These are phyloP conservation scores for Notocelia uddmanniana DNA, from an alignment of 2,888 invertebrate species.

Conservation along the genomic window DNA sequence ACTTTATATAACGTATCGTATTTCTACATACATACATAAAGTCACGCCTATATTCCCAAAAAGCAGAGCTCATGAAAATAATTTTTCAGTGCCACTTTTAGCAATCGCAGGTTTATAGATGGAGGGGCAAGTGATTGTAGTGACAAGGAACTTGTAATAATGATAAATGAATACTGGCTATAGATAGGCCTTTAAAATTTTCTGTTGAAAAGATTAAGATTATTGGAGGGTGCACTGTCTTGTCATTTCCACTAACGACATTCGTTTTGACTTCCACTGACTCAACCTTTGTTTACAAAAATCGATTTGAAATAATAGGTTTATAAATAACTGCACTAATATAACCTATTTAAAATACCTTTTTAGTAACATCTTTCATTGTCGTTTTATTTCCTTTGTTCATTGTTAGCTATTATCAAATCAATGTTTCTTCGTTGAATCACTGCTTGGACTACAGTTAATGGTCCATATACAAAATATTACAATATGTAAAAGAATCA, in stretches of 20 bases:
- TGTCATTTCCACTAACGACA: too few relatives aligned
- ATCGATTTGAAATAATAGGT: neutral
- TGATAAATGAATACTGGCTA: too few relatives aligned
- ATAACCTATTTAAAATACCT: neutral
- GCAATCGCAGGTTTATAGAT: too few relatives aligned
- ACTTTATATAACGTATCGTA: too few relatives aligned
- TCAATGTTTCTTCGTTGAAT: neutral
- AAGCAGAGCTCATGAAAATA: too few relatives aligned
- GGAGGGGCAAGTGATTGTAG: too few relatives aligned
- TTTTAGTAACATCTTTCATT: slow-evolving; percentile 1
- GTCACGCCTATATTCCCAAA: too few relatives aligned
- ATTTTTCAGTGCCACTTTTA: too few relatives aligned
- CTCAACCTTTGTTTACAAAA: neutral
- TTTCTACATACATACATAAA: too few relatives aligned
- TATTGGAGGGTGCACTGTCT: neutral
- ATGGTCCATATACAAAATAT: neutral
- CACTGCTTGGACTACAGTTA: neutral
- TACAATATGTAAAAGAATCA: neutral
- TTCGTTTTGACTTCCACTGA: neutral
- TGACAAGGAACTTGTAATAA: too few relatives aligned
- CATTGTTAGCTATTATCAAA: slow-evolving; percentile 16
- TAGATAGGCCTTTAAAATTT: too few relatives aligned
- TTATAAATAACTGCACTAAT: neutral
- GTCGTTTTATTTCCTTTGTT: neutral
- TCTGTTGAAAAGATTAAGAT: too few relatives aligned